Evolutionary conservation across 2,797 vertebrate genomes (phyloP).

Genomic region (Pangasius macronema): DNA sequence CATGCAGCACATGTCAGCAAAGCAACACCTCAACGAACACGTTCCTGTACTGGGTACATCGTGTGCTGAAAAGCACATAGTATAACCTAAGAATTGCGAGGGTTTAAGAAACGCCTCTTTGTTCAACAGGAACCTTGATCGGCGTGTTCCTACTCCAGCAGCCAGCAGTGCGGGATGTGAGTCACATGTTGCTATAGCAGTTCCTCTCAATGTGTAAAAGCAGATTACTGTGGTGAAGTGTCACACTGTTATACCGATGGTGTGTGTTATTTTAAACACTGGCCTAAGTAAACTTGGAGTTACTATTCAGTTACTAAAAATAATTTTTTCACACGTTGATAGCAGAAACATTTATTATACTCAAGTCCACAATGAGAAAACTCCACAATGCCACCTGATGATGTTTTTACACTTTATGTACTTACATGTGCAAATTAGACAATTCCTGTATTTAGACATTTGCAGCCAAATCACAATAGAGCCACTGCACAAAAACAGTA

Average conservation of each 20-base stretch:
- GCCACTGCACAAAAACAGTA: not conserved
- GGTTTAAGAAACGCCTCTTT: slow-evolving; percentile 58
- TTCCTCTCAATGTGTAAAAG: slow-evolving; percentile 23
- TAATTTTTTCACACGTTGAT: not conserved
- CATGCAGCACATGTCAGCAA: slow-evolving; percentile 29
- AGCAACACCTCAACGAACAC: slow-evolving; percentile 62
- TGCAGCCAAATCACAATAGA: not conserved
- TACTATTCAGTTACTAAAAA: not conserved
- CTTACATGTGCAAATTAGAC: not conserved
- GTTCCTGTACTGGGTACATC: slow-evolving; percentile 1
- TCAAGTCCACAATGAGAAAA: too few relatives aligned
- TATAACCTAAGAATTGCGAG: slow-evolving; percentile 37
- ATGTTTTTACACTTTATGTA: not conserved
- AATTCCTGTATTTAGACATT: not conserved
- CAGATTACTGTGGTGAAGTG: slow-evolving; percentile 4
- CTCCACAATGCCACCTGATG: not conserved
- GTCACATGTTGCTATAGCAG: slow-evolving; percentile 38
- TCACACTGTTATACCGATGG: not conserved
- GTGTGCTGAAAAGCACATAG: slow-evolving; percentile 40
- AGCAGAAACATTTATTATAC: not conserved
- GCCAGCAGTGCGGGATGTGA: slow-evolving; percentile 44
- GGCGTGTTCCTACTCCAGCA: slow-evolving; percentile 49
- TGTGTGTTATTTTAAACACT: slow-evolving; percentile 5
- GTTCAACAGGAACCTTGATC: slow-evolving; percentile 44
- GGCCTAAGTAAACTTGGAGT: not conserved